Evolutionary conservation across 1,140 invertebrate genomes (phyloP), one percentile per base, ranked within the genome.

Genomic region (Conopomorpha cramerella): DNA sequence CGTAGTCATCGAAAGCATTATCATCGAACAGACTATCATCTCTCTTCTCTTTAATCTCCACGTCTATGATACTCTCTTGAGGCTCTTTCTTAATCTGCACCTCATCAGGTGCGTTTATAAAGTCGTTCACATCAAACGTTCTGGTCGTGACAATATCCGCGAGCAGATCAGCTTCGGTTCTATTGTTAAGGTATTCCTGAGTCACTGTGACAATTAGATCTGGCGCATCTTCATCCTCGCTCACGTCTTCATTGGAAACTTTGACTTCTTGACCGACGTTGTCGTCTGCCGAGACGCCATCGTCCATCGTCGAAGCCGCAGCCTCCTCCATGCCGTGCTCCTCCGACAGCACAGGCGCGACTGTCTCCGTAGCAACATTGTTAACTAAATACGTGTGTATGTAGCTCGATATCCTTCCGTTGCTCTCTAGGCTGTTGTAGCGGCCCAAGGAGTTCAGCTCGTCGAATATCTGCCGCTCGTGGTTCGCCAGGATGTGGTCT

Each of bases 381-480:
- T 72, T 72, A 8, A 76, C 38, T 59, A 72, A 61, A 64, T 76
- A 76, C 55, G 71, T 71, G 58, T 76, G 65, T 53, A 70, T 46
- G 57, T 58, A 62, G 51, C 55, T 51, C 52, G 50, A 62, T 35
- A 61, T 64, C 59, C 65, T 61, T 30, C 51, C 58, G 62, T 68
- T 71, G 53, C 60, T 58, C 42, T 48, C 45, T 11, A 39, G 36
- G 34, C 57, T 33, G 8, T 46, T 53, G 39, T 66, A 68, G 2
- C 77, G 62, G 8, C 84, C 84, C n/a, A 86, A 56, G 3, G 85
- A 84, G 51, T 89, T 87, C n/a, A 91, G 65, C 46, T 91, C 88
- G 41, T 86, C 85, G 53, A 90, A 89, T n/a, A 90, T 58, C 46
- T 87, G 80, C 52, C 85, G 78, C 56, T 89, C 85, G 54, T 88